Conservation (phyloP, 2,888 invertebrate species). For the Cryptosula pallasiana region DNA sequence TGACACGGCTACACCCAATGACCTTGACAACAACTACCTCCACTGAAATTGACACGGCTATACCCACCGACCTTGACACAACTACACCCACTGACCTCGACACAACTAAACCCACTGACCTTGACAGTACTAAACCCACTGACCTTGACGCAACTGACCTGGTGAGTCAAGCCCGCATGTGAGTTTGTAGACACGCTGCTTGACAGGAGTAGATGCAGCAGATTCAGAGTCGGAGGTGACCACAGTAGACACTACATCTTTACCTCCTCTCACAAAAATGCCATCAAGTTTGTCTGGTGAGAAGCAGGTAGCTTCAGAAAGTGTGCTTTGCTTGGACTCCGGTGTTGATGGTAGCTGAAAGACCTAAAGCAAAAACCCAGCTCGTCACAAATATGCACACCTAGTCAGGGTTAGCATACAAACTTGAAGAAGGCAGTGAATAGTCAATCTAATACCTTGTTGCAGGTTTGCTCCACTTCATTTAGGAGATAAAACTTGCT, state of each 20-base stretch:
- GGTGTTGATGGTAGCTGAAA: slow-evolving; percentile 5
- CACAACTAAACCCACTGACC: too few species aligned
- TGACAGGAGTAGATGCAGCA: neutral
- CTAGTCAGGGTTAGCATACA: too few species aligned
- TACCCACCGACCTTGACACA: too few species aligned
- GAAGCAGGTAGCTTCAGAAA: neutral
- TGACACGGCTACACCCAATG: too few species aligned
- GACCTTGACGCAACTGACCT: neutral
- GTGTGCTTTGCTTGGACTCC: neutral
- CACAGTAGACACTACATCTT: neutral
- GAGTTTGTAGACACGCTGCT: neutral
- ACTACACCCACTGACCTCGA: too few species aligned
- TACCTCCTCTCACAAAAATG: neutral
- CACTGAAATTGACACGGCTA: too few species aligned
- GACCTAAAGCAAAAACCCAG: neutral
- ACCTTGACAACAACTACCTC: too few species aligned
- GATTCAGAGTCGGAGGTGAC: neutral
- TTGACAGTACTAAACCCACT: too few species aligned
- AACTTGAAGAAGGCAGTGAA: neutral
- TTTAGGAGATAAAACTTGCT: neutral
- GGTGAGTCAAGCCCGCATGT: slow-evolving; percentile 8
- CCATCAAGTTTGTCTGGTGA: slow-evolving; percentile 14
- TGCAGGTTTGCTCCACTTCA: neutral
- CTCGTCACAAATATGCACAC: too few species aligned
- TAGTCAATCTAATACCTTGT: neutral